Evolutionary conservation across 2,888 invertebrate genomes (phyloP), one percentile per base, ranked within the genome.

Genomic region (Heliothis peltigera): DNA sequence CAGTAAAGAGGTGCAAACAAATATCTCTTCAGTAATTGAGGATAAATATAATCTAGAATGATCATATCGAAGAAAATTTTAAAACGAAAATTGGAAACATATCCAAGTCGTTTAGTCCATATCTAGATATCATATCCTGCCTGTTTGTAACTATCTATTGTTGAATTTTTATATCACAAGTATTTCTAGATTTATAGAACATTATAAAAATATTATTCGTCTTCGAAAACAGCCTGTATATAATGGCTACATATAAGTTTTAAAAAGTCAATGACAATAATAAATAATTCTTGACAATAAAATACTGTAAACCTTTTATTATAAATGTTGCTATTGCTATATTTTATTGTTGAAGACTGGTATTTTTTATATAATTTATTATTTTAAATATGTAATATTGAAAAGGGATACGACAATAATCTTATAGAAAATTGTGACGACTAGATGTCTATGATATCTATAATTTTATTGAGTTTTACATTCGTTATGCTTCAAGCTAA

Each of bases 111-210:
- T 64, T 25, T 49, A 77, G 59, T 59, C 22, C 57, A 66, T 75
- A 75, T 64, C 64, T 69, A 65, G 54, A 52, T 48, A 48, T 61
- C 77, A 79, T 77, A 79, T 77, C 80, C 74, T 79, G 74, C 74
- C 77, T n/a, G 55, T 79, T 79, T 79, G 15, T 74, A 79, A 55
- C 43, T 52, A 66, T 74, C 49, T 71, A 74, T 25, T 77, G 74
- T 79, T 76, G 64, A 79, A 70, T 66, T 79, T 76, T 76, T 73
- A 49, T 73, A 76, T 47, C 53, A 64, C 22, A 42, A 44, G 39
- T 71, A 47, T 63, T n/a, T 62, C 57, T 58, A 65, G 55, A 66
- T 43, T 48, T 1, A 46, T 70, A 64, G 52, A 58, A 32, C 55
- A 54, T 58, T 48, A 58, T 55, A 19, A 49, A 39, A 60, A 55